Conservation (phyloP, 2,113 vertebrate genomes). For the Puma concolor region DNA sequence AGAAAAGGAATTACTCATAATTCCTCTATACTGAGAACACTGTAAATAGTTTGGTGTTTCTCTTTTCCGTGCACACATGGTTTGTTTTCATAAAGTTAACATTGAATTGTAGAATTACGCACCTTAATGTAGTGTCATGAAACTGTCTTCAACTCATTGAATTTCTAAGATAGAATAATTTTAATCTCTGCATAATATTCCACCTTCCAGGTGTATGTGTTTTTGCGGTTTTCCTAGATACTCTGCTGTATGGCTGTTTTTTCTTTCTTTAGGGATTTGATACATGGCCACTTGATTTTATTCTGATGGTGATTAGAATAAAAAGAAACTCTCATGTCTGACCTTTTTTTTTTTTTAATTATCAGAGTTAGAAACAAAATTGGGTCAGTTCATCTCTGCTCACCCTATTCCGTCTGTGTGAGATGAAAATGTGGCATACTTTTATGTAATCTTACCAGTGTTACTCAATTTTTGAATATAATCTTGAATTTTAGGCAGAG, state of each 20-base stretch:
- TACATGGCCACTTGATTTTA: background rate
- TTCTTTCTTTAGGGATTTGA: background rate
- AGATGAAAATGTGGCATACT: background rate
- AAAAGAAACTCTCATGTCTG: background rate
- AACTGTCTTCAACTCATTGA: background rate
- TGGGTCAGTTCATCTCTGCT: background rate
- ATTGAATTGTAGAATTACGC: background rate
- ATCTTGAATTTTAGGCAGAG: background rate
- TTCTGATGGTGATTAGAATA: background rate
- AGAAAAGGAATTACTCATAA: background rate
- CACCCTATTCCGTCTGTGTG: background rate
- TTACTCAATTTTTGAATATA: background rate
- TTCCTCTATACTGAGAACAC: background rate
- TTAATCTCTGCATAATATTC: background rate
- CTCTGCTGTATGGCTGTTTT: background rate
- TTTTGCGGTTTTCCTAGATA: background rate
- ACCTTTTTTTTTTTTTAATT: background rate
- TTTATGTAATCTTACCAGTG: background rate
- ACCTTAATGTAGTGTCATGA: background rate
- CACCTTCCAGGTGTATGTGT: rapidly evolving
- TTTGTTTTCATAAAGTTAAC: background rate
- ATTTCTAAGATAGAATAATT: background rate
- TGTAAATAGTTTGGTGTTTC: background rate
- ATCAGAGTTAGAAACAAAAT: background rate
- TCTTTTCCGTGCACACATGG: background rate